Conservation (phyloP, 2,797 vertebrate genomes). For the Rhinogobio ventralis region DNA sequence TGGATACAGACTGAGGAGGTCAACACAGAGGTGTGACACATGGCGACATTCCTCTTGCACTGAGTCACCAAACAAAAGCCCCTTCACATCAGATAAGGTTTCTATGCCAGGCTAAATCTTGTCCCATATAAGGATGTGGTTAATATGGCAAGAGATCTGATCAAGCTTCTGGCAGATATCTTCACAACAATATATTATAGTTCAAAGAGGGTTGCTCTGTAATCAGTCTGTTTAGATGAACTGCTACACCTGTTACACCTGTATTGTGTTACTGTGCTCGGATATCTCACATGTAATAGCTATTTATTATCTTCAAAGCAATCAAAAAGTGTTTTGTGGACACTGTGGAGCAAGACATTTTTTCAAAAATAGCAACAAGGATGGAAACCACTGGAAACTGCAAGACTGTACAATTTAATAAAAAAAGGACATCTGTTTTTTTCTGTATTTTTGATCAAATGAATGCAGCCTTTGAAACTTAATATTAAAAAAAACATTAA, state of each 20-base stretch:
- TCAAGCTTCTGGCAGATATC: neutral
- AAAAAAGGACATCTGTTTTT: too few relatives aligned
- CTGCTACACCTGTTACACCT: slow-evolving; percentile 4
- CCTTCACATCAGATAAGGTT: slow-evolving; percentile 69
- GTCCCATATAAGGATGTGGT: slow-evolving; percentile 70
- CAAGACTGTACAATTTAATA: neutral
- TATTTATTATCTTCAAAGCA: neutral
- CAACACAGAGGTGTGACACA: slow-evolving; percentile 54
- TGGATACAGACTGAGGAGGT: slow-evolving; percentile 13
- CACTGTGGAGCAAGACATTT: neutral
- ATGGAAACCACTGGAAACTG: neutral
- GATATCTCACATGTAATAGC: neutral
- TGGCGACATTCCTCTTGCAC: slow-evolving; percentile 69
- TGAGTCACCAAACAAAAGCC: slow-evolving; percentile 69
- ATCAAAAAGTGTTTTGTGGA: neutral
- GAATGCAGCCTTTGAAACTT: neutral
- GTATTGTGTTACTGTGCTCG: neutral
- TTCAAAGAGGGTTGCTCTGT: neutral
- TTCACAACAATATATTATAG: neutral
- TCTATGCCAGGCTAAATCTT: slow-evolving; percentile 70
- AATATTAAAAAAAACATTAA: too few relatives aligned
- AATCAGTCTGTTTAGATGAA: neutral
- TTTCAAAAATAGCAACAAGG: neutral
- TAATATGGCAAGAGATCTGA: neutral
- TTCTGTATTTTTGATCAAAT: neutral